Evolutionary conservation across 2,888 invertebrate species (phyloP).

Genomic region (Hypolimnas misippus): DNA sequence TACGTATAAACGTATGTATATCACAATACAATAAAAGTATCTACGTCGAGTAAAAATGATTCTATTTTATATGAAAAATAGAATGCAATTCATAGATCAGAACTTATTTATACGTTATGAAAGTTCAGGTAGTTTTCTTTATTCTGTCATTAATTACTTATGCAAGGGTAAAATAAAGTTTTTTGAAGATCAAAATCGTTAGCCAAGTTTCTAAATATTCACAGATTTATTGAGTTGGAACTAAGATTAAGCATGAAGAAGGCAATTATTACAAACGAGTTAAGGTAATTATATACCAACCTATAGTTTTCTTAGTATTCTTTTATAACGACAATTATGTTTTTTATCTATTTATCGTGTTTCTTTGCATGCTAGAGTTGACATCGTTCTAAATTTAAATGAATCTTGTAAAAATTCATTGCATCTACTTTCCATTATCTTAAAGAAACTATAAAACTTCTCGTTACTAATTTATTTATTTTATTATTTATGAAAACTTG

Average conservation of each 20-base stretch:
- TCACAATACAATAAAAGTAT: too few relatives aligned
- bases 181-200: constrained; percentile 1
- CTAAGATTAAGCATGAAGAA: constrained; percentile 14
- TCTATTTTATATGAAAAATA: too few relatives aligned
- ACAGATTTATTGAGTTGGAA: constrained; percentile 13
- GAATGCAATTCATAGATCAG: too few relatives aligned
- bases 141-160: too few relatives aligned
- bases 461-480: neutral
- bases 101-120: too few relatives aligned
- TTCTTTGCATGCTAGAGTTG: neutral
- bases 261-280: constrained; percentile 25
- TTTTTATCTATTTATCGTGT: constrained; percentile 6
- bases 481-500: neutral
- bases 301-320: constrained; percentile 21
- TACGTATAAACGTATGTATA: neutral
- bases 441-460: neutral
- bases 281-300: constrained; percentile 13
- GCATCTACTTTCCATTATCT: neutral
- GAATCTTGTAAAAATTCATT: neutral
- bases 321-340: constrained; percentile 13
- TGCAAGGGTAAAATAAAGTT: too few relatives aligned
- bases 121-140: too few relatives aligned
- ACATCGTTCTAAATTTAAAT: neutral
- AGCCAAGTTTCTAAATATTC: constrained; percentile 17
- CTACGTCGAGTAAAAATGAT: too few relatives aligned